Conservation (phyloP, 2,888 invertebrate species). For the Drosophila ezoana region DNA sequence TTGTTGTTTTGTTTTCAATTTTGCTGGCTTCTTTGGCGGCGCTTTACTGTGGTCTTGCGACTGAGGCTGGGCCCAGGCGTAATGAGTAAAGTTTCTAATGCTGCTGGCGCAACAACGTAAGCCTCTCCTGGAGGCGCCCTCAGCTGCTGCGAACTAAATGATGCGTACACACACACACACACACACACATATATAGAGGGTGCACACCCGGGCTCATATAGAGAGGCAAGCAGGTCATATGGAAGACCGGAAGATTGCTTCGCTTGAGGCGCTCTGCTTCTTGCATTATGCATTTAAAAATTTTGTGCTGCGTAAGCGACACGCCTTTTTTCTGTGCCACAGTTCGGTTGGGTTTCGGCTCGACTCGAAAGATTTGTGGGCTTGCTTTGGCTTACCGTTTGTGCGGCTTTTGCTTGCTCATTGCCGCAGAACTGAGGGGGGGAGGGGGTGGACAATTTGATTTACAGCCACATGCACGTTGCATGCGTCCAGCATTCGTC, state of each 20-base stretch:
- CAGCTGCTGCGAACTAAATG: conserved; percentile 58
- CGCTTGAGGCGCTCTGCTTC: conserved; percentile 3
- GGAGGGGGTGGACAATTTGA: conserved; percentile 58
- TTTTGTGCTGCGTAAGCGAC: conserved; percentile 70
- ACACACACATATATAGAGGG: background rate
- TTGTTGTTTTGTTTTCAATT: conserved; percentile 33
- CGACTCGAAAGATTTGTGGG: conserved; percentile 57
- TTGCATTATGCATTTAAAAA: conserved; percentile 76
- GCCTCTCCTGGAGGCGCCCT: conserved; percentile 29
- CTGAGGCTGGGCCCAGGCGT: conserved; percentile 72
- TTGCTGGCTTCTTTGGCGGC: conserved; percentile 38
- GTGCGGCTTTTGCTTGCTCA: conserved; percentile 41
- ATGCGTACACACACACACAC: conserved; percentile 53
- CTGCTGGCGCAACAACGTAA: conserved; percentile 71
- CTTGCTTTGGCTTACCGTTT: conserved; percentile 51
- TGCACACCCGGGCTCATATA: conserved; percentile 33
- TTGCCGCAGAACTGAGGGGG: conserved; percentile 11
- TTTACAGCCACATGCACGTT: conserved; percentile 56
- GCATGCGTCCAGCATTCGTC: conserved; percentile 3
- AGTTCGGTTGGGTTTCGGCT: conserved; percentile 1
- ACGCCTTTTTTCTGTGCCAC: conserved; percentile 33
- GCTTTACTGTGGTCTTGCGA: conserved; percentile 70
- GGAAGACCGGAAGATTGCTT: conserved; percentile 42
- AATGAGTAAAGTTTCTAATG: conserved; percentile 81
- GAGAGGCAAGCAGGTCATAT: conserved; percentile 50